These are phyloP conservation scores for Pocillopora meandrina DNA, from an alignment of 92 coral and sea anemone species.

Conservation along the genomic window DNA sequence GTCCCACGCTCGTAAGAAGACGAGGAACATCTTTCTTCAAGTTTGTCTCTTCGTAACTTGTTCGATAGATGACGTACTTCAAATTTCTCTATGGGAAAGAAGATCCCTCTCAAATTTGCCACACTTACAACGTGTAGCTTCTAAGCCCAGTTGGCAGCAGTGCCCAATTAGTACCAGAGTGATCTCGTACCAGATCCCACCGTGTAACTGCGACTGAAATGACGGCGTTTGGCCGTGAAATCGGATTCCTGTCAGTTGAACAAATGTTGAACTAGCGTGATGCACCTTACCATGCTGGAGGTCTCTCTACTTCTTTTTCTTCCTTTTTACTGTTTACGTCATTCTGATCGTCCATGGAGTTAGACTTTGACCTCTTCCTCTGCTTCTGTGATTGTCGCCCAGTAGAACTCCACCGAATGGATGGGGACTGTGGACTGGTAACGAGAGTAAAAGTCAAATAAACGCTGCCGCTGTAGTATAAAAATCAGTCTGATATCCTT, in stretches of 20 bases:
- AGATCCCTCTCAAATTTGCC: no score
- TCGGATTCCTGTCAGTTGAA: background rate
- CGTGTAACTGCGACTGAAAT: no score
- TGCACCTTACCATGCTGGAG: background rate
- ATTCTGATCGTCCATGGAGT: slow-evolving; percentile 31
- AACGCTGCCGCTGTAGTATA: background rate
- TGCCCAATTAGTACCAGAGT: no score
- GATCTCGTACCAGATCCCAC: no score
- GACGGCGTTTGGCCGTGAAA: no score
- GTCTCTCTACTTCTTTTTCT: background rate
- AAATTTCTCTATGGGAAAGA: no score
- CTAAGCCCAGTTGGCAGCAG: no score
- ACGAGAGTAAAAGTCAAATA: background rate
- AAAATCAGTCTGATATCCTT: background rate
- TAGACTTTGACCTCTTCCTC: slow-evolving; percentile 68
- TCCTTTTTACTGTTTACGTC: background rate
- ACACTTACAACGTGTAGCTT: no score
- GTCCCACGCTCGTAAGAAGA: no score
- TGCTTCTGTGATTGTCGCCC: slow-evolving; percentile 77
- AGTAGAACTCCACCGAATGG: slow-evolving; percentile 53
- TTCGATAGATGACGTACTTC: no score
- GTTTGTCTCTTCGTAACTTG: no score
- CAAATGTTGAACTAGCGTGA: background rate
- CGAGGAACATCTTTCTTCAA: no score
- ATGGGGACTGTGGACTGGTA: slow-evolving; percentile 10